Percentiles rank a stretch among this genome's conserved stretches.
Evolutionary conservation across 2,797 vertebrate species (phyloP).

Genomic region (Distichodus sexfasciatus): DNA sequence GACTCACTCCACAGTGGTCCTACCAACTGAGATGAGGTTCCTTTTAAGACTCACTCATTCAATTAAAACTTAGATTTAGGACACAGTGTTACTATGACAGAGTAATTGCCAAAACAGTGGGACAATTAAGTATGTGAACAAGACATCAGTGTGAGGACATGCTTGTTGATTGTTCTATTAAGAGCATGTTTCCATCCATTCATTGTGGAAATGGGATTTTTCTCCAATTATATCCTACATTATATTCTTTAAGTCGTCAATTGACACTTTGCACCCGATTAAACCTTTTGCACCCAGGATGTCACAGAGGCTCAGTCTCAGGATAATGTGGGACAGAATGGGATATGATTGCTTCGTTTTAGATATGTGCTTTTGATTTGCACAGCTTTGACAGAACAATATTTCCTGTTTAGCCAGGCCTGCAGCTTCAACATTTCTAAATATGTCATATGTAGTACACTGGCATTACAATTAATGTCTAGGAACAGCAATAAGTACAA

Average conservation of each 20-base stretch:
- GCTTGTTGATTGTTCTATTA: slow-evolving; percentile 47
- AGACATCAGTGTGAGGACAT: slow-evolving; percentile 57
- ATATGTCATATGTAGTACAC: background rate
- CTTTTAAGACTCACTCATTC: slow-evolving; percentile 63
- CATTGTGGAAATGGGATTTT: slow-evolving; percentile 58
- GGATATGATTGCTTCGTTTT: slow-evolving; percentile 27
- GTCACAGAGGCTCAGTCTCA: slow-evolving; percentile 10
- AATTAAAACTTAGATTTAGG: slow-evolving; percentile 57
- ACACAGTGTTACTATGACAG: slow-evolving; percentile 47
- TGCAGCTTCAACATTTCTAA: background rate
- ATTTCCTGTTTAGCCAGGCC: slow-evolving; percentile 9
- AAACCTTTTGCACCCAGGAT: slow-evolving; percentile 22
- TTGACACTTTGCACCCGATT: slow-evolving; percentile 40
- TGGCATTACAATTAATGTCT: background rate
- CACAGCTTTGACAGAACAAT: slow-evolving; percentile 2
- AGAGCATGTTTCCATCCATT: slow-evolving; percentile 45
- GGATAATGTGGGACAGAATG: slow-evolving; percentile 17
- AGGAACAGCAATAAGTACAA: background rate
- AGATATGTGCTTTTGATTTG: slow-evolving; percentile 20
- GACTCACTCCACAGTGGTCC: slow-evolving; percentile 27
- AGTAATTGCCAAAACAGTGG: slow-evolving; percentile 48
- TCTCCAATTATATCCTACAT: slow-evolving; percentile 70
- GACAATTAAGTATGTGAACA: slow-evolving; percentile 62
- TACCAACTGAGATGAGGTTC: slow-evolving; percentile 36
- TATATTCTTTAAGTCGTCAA: slow-evolving; percentile 47